Conservation (phyloP, 2,113 vertebrate genomes). For the Brienomyrus brachyistius region DNA sequence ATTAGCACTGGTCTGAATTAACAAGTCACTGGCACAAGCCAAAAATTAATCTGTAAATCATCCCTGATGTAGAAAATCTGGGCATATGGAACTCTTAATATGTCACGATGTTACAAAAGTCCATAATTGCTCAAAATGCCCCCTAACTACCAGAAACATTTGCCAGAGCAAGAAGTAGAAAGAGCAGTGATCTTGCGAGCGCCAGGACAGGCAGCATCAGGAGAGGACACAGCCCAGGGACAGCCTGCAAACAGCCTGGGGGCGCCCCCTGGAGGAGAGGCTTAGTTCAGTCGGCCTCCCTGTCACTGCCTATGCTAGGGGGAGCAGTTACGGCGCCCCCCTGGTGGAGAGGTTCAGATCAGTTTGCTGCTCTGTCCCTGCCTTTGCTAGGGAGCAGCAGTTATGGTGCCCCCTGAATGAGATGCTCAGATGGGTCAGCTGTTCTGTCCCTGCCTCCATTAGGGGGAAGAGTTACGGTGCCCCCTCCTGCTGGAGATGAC, state of each 20-base stretch:
- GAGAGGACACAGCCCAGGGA: constrained; percentile 69
- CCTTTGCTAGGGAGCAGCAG: background rate
- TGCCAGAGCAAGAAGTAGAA: background rate
- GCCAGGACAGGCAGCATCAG: constrained; percentile 49
- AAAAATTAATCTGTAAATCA: background rate
- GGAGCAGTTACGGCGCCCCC: background rate
- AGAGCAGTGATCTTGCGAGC: background rate
- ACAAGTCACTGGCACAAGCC: background rate
- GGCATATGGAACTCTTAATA: background rate
- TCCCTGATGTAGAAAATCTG: background rate
- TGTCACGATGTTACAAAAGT: background rate
- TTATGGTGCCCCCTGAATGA: background rate
- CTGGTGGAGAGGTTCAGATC: background rate
- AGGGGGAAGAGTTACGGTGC: background rate
- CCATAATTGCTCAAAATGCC: background rate
- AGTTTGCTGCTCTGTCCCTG: background rate
- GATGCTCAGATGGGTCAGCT: background rate
- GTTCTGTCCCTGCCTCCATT: background rate
- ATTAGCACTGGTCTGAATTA: background rate
- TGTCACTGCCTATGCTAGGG: background rate
- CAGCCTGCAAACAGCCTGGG: background rate
- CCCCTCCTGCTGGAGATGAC: background rate
- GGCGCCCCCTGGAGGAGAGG: background rate
- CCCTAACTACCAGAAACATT: background rate
- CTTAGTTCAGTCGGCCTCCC: background rate